These are phyloP conservation scores for Melopsittacus undulatus DNA, from an alignment of 2,797 vertebrate genomes.

Conservation along the genomic window DNA sequence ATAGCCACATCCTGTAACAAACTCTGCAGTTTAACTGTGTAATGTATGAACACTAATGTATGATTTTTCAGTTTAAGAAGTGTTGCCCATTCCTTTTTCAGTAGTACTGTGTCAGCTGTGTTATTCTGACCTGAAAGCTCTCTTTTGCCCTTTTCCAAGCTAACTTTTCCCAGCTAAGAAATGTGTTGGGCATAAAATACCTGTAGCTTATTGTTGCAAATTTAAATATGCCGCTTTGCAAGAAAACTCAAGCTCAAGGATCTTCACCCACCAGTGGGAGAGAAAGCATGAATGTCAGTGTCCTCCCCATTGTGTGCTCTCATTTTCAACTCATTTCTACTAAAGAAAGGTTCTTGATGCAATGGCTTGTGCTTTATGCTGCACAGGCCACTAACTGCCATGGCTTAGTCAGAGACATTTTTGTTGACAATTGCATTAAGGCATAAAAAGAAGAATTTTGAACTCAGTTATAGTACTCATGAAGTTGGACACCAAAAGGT, in stretches of 20 bases:
- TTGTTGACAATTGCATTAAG: neutral
- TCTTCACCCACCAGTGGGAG: neutral
- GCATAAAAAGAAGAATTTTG: neutral
- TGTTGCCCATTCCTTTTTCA: neutral
- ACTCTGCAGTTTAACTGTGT: neutral
- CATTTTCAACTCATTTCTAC: neutral
- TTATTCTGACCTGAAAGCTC: neutral
- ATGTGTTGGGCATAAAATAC: neutral
- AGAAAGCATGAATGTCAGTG: neutral
- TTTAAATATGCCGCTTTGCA: neutral
- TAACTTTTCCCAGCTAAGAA: neutral
- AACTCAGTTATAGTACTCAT: neutral
- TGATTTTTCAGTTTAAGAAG: neutral
- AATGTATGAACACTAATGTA: neutral
- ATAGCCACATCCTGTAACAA: conserved; percentile 53
- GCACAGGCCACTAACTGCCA: neutral
- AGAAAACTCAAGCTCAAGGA: accelerated
- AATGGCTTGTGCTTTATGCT: neutral
- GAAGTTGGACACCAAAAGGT: neutral
- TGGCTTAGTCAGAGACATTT: neutral
- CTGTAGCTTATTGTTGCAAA: neutral
- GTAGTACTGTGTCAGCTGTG: neutral
- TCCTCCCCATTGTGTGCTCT: accelerated
- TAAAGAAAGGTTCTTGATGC: neutral
- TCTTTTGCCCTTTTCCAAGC: neutral